A percentile compares a stretch with the other conserved stretches of the same genome.
Evolutionary conservation across 2,113 vertebrate genomes (phyloP).

Genomic region (Myanophis thanlyinensis): DNA sequence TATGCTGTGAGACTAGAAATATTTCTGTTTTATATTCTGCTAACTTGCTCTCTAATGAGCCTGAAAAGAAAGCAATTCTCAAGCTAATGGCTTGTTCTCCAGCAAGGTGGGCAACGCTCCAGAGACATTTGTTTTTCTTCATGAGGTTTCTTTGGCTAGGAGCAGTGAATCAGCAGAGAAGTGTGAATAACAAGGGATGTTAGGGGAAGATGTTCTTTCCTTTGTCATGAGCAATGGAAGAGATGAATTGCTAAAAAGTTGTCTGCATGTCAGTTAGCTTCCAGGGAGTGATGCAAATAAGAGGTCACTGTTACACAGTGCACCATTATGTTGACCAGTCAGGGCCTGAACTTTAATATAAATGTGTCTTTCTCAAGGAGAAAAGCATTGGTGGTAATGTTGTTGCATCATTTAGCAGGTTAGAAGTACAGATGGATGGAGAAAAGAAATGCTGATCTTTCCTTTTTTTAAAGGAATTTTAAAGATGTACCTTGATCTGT

Average conservation of each 20-base stretch:
- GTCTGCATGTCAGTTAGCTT: not conserved
- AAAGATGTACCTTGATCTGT: not conserved
- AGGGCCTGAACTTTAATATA: not conserved
- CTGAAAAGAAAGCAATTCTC: not conserved
- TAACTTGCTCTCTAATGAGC: not conserved
- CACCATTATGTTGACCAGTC: not conserved
- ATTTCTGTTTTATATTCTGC: not conserved
- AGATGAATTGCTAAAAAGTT: not conserved
- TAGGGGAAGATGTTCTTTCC: not conserved
- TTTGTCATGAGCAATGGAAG: not conserved
- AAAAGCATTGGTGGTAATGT: not conserved
- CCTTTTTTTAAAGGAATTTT: not conserved
- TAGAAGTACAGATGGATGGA: not conserved
- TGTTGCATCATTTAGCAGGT: not conserved
- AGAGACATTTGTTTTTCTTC: not conserved
- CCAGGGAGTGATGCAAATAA: not conserved
- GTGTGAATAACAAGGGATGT: not conserved
- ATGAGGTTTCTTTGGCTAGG: not conserved
- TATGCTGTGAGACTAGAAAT: not conserved
- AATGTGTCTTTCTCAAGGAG: not conserved
- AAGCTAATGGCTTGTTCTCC: not conserved
- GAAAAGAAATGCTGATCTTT: not conserved
- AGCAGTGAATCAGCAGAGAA: not conserved
- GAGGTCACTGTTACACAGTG: not conserved
- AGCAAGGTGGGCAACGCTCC: not conserved